Evolutionary conservation across 2,797 vertebrate species (phyloP).

Genomic region (Falco biarmicus): DNA sequence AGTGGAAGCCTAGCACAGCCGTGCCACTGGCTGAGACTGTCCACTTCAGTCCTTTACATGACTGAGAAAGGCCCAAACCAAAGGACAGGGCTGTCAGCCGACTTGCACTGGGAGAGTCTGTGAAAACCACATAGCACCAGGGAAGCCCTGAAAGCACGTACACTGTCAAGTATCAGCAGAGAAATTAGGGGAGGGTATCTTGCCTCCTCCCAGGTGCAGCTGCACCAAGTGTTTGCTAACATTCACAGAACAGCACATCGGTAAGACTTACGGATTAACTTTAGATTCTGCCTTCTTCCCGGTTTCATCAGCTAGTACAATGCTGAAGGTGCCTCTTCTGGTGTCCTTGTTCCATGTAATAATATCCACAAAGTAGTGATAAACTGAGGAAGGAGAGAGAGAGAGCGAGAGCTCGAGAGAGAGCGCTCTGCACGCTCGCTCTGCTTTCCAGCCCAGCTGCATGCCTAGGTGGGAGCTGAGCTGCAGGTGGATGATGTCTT

Average conservation of each 20-base stretch:
- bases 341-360: slow-evolving; percentile 73
- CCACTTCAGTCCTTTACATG: not conserved
- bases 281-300: slow-evolving; percentile 74
- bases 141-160: not conserved
- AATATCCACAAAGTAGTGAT: slow-evolving; percentile 80
- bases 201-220: not conserved
- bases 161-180: not conserved
- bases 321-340: slow-evolving; percentile 76
- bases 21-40: not conserved
- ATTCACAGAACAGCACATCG: not conserved
- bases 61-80: not conserved
- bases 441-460: not conserved
- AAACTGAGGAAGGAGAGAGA: slow-evolving; percentile 64
- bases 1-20: not conserved
- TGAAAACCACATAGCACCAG: not conserved
- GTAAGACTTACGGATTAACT: slow-evolving; percentile 76
- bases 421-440: not conserved
- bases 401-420: not conserved
- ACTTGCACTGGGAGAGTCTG: not conserved
- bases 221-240: not conserved
- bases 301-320: slow-evolving; percentile 66
- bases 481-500: not conserved
- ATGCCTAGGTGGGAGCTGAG: not conserved
- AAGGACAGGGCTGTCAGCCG: not conserved
- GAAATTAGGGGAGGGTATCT: not conserved